phyloP scores from a whole-genome alignment of 2,797 vertebrate species.

The Tauraco hartlaubi region DNA sequence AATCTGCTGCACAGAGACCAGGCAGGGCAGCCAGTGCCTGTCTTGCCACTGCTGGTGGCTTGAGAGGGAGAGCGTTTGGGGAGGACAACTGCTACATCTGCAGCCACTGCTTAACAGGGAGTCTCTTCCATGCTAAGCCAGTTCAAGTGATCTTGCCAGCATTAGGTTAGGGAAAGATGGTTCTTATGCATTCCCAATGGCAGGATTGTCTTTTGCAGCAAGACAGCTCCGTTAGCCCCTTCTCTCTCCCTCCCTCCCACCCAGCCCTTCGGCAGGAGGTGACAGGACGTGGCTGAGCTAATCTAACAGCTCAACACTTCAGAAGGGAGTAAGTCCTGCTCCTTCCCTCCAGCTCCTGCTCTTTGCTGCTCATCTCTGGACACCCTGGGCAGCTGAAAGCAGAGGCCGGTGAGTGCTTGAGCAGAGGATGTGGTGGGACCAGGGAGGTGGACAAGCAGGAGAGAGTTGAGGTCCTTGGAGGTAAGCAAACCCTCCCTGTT shows the following conservation, averaged over 20 bases:
- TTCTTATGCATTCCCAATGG: background rate
- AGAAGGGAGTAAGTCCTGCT: background rate
- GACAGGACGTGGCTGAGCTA: constrained; percentile 7
- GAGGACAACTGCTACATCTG: background rate
- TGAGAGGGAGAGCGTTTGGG: rapidly evolving
- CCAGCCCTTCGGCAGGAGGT: constrained; percentile 2
- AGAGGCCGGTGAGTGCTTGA: background rate
- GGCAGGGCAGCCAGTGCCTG: background rate
- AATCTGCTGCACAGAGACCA: background rate
- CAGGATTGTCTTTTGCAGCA: background rate
- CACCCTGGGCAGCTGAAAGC: constrained; percentile 9
- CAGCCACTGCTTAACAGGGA: background rate
- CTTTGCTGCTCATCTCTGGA: background rate
- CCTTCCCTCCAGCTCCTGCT: background rate
- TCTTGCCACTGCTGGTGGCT: background rate
- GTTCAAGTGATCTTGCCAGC: background rate
- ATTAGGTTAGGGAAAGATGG: background rate
- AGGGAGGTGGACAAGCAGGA: background rate
- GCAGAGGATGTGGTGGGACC: background rate
- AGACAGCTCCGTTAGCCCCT: background rate
- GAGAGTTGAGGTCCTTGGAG: background rate
- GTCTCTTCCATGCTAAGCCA: background rate
- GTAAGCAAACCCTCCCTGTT: background rate
- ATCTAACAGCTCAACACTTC: constrained; percentile 44
- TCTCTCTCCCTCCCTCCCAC: background rate